Conservation (phyloP, 2,888 invertebrate species). For the Drosophila lacicola region DNA sequence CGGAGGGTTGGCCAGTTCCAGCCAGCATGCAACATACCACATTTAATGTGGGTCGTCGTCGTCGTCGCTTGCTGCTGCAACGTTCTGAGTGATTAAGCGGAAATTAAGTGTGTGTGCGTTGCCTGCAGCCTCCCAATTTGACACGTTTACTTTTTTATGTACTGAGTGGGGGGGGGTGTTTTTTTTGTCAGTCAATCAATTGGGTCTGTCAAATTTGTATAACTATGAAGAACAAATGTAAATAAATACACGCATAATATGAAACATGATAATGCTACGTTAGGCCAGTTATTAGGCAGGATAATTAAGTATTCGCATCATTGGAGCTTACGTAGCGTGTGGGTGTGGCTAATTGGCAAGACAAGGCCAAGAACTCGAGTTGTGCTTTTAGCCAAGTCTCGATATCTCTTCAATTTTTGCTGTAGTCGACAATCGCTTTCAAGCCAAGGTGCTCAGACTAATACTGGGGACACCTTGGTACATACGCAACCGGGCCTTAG, state of each 20-base stretch:
- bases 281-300: too few species aligned
- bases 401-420: not conserved
- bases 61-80: constrained; percentile 6
- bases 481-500: too few species aligned
- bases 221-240: not conserved
- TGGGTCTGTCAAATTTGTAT: constrained; percentile 12
- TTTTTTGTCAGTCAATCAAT: constrained; percentile 37
- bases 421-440: not conserved
- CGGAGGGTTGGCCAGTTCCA: constrained; percentile 46
- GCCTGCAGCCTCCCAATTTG: constrained; percentile 60
- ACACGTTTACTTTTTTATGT: constrained; percentile 51
- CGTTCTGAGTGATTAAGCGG: constrained; percentile 75
- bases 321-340: too few species aligned
- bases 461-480: too few species aligned
- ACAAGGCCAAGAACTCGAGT: too few species aligned
- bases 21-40: constrained; percentile 34
- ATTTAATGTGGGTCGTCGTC: constrained; percentile 57
- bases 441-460: too few species aligned
- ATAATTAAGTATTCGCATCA: too few species aligned
- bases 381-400: not conserved
- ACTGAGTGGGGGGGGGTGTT: not conserved
- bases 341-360: too few species aligned
- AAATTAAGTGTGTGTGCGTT: constrained; percentile 70
- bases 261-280: too few species aligned
- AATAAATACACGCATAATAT: not conserved